Evolutionary conservation across 2,888 invertebrate species (phyloP).

Genomic region (Resseliella maxima): DNA sequence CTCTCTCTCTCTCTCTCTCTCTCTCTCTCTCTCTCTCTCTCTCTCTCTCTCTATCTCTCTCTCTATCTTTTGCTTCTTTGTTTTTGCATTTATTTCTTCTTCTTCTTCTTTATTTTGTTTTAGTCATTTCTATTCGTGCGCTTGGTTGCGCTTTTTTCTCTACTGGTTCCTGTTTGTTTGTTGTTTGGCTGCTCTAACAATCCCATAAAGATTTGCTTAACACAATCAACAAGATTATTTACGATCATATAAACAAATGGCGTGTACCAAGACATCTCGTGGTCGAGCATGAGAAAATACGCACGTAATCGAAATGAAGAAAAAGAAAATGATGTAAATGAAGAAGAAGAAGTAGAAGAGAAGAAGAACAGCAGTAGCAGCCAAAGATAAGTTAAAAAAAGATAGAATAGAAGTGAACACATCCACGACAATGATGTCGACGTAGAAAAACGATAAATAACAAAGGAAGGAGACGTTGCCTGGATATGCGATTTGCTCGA

Average conservation of each 20-base stretch:
- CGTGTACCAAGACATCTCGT: slow-evolving; percentile 29
- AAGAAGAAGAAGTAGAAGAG: not conserved
- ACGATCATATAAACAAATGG: slow-evolving; percentile 43
- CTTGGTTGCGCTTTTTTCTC: slow-evolving; percentile 1
- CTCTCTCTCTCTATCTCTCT: not conserved
- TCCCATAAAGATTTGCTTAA: slow-evolving; percentile 53
- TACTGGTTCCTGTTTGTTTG: not conserved
- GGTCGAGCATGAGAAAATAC: slow-evolving; percentile 36
- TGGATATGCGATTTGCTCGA: slow-evolving; percentile 11
- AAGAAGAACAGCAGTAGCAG: too few relatives aligned
- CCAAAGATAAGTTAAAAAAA: too few relatives aligned
- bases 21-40: not conserved
- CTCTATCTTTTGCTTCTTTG: too few relatives aligned
- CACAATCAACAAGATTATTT: slow-evolving; percentile 51
- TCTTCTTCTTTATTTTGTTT: too few relatives aligned
- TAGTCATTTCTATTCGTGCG: not conserved
- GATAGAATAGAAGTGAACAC: not conserved
- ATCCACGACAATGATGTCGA: slow-evolving; percentile 41
- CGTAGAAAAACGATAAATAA: slow-evolving; percentile 20
- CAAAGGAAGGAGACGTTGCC: not conserved
- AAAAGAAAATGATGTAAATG: not conserved
- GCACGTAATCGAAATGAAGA: not conserved
- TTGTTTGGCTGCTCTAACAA: not conserved
- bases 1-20: not conserved
- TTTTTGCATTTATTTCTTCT: not conserved